Evolutionary conservation across 1,140 invertebrate species (phyloP).

Genomic region (Diabrotica virgifera): DNA sequence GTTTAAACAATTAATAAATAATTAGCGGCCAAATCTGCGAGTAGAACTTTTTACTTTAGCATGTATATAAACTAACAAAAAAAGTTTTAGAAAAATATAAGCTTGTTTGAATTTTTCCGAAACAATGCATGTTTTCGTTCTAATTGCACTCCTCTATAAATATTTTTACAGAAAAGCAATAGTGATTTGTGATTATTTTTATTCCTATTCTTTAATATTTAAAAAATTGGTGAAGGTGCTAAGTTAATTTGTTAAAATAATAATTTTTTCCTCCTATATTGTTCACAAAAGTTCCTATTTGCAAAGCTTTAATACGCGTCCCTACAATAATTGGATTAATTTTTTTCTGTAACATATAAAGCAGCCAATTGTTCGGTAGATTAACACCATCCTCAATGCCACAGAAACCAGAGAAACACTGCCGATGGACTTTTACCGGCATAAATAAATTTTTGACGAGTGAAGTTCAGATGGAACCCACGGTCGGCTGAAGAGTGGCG

Average conservation of each 20-base stretch:
- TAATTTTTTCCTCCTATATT: too few species aligned
- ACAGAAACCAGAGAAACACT: neutral
- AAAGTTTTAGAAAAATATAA: too few species aligned
- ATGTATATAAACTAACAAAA: too few species aligned
- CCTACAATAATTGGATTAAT: slow-evolving; percentile 38
- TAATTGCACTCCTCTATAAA: too few species aligned
- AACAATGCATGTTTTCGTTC: too few species aligned
- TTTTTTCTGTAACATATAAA: slow-evolving; percentile 25
- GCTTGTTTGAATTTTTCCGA: too few species aligned
- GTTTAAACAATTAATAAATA: too few species aligned
- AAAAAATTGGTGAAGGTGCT: too few species aligned
- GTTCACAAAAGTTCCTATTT: too few species aligned
- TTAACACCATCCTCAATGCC: slow-evolving; percentile 39
- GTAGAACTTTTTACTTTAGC: too few species aligned
- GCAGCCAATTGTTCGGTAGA: slow-evolving; percentile 39
- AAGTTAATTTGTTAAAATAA: neutral
- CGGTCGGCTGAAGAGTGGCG: slow-evolving; percentile 12
- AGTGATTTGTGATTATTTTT: neutral
- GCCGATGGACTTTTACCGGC: neutral
- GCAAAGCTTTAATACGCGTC: slow-evolving; percentile 11
- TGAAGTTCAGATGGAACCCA: neutral
- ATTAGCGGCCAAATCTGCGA: too few species aligned
- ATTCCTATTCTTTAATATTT: neutral
- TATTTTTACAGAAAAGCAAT: too few species aligned
- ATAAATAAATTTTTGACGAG: slow-evolving; percentile 6